Percentiles rank a stretch among this genome's conserved stretches.
Conservation (phyloP, 2,113 vertebrate species). For the Forbesichthys agassizii region DNA sequence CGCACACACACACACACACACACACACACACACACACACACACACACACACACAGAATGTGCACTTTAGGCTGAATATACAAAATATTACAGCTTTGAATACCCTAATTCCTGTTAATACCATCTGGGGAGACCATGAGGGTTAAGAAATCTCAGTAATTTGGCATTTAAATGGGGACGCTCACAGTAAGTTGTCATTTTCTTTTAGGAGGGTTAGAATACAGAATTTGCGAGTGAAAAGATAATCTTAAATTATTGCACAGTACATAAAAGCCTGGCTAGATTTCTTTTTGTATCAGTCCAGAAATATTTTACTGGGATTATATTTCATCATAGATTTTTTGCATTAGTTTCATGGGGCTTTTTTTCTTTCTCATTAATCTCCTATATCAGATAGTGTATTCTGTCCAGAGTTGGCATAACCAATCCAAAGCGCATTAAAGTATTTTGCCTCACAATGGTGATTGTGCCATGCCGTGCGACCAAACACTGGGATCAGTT, state of each 20-base stretch:
- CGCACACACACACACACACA: slow-evolving; percentile 1
- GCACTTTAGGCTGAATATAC: slow-evolving; percentile 39
- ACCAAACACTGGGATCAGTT: too few relatives aligned
- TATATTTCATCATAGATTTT: background rate
- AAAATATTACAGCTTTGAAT: slow-evolving; percentile 38
- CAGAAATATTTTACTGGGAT: background rate
- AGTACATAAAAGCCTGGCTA: background rate
- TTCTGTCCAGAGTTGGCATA: slow-evolving; percentile 20
- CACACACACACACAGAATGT: background rate
- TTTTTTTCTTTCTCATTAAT: background rate
- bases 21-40: slow-evolving; percentile 7
- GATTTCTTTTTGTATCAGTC: background rate
- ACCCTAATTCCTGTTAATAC: slow-evolving; percentile 35
- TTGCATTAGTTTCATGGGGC: background rate
- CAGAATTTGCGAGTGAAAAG: too few relatives aligned
- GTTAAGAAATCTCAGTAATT: slow-evolving; percentile 16
- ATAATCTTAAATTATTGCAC: too few relatives aligned
- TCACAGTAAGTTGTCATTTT: background rate
- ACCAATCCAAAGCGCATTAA: too few relatives aligned
- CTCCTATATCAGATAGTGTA: slow-evolving; percentile 11
- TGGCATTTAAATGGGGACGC: background rate
- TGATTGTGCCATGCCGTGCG: too few relatives aligned
- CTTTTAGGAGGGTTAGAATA: background rate
- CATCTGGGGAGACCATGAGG: slow-evolving; percentile 12
- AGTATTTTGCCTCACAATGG: too few relatives aligned